A percentile compares a stretch with the other conserved stretches of the same genome.
Evolutionary conservation across 64 coral and sea anemone genomes (phyloP).

Genomic region (Orbicella faveolata): DNA sequence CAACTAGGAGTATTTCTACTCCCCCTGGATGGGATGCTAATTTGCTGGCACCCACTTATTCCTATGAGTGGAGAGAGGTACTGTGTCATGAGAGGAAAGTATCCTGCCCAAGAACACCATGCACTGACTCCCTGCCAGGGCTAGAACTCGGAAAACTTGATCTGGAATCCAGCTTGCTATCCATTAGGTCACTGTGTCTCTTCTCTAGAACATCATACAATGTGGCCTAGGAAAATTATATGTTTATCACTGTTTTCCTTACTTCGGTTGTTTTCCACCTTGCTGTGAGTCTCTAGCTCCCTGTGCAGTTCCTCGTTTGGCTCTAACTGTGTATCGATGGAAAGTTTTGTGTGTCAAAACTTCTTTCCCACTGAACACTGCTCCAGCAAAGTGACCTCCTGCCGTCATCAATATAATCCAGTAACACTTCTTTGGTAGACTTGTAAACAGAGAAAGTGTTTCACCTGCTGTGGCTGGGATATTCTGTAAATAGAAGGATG

Average conservation of each 20-base stretch:
- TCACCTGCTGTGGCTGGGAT: constrained; percentile 56
- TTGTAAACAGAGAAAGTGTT: constrained; percentile 39
- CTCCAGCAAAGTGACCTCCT: constrained; percentile 98
- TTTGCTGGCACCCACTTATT: no score
- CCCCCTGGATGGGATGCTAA: no score
- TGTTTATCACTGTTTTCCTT: neutral
- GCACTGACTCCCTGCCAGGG: no score
- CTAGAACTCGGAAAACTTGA: no score
- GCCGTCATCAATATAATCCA: constrained; percentile 98
- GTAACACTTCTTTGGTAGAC: constrained; percentile 46
- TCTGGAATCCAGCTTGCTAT: no score
- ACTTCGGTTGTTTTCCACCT: constrained; percentile 90
- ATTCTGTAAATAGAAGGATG: constrained; percentile 18
- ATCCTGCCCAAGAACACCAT: neutral
- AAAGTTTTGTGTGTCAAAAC: constrained; percentile 91
- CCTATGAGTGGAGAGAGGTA: no score
- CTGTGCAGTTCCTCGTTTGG: constrained; percentile 90
- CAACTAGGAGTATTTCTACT: no score
- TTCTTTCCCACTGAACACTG: constrained; percentile 78
- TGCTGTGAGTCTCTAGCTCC: constrained; percentile 85
- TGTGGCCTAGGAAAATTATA: neutral
- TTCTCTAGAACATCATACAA: no score
- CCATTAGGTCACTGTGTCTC: no score
- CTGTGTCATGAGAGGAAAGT: neutral
- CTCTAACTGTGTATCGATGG: constrained; percentile 97